phyloP scores from a whole-genome alignment of 2,797 vertebrate species.

The Psittacula echo region DNA sequence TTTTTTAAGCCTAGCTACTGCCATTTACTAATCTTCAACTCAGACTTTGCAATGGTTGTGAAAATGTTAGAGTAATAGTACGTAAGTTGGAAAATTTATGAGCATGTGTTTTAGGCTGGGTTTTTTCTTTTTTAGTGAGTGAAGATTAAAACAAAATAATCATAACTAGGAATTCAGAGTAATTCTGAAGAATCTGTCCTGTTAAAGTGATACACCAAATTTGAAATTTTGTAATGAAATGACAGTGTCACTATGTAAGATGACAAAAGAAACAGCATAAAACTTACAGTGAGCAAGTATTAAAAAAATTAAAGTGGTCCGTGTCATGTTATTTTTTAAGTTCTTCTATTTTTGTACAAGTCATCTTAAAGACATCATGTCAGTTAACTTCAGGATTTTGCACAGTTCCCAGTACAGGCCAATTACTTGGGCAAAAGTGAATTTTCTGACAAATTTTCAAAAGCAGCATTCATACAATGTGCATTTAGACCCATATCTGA shows the following conservation, averaged over 20 bases:
- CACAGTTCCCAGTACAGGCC: not conserved
- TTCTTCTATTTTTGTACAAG: not conserved
- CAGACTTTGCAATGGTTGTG: not conserved
- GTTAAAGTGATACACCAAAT: not conserved
- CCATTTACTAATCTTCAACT: not conserved
- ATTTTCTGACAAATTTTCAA: not conserved
- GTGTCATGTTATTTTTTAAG: not conserved
- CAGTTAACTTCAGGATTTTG: not conserved
- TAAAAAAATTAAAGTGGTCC: not conserved
- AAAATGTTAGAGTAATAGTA: not conserved
- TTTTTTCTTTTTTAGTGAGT: not conserved
- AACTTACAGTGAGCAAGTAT: not conserved
- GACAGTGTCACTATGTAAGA: not conserved
- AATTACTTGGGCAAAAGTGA: not conserved
- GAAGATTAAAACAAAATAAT: not conserved
- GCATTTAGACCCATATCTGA: not conserved
- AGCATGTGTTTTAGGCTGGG: not conserved
- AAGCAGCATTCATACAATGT: not conserved
- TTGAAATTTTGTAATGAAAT: not conserved
- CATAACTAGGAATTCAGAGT: not conserved
- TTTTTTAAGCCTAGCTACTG: not conserved
- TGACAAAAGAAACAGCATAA: not conserved
- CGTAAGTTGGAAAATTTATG: not conserved
- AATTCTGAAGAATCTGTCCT: not conserved
- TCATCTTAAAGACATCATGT: rapidly evolving